These are phyloP conservation scores for Thinocorus orbignyianus DNA, from an alignment of 2,113 vertebrate genomes.

Conservation along the genomic window DNA sequence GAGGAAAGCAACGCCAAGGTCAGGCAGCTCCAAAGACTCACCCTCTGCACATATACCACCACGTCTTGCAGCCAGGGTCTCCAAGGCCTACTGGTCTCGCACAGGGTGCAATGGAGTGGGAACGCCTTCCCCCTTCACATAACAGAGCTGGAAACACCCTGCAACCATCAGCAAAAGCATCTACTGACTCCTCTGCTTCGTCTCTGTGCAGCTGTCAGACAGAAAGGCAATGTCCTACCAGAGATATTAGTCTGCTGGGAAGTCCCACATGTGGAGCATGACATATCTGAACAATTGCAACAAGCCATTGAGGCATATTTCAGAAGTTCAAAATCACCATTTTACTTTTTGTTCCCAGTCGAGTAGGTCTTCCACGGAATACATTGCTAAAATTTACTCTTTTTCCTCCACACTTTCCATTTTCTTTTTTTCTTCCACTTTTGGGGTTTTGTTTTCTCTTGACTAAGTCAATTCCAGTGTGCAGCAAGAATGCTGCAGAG, in stretches of 20 bases:
- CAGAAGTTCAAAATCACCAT: not conserved
- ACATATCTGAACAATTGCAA: not conserved
- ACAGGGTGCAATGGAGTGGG: not conserved
- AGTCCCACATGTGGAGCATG: not conserved
- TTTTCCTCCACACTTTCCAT: not conserved
- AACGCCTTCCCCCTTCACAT: not conserved
- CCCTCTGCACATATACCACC: accelerated
- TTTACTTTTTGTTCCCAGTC: not conserved
- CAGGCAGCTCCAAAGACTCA: not conserved
- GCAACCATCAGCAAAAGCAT: not conserved
- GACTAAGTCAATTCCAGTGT: not conserved
- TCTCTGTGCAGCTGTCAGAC: not conserved
- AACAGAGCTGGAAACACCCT: not conserved
- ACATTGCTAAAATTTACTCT: not conserved
- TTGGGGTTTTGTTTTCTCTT: not conserved
- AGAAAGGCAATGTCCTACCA: not conserved
- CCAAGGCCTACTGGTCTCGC: not conserved
- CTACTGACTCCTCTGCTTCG: not conserved
- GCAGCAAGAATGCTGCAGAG: not conserved
- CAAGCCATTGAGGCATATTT: accelerated
- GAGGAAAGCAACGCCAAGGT: not conserved
- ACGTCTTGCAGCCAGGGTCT: not conserved
- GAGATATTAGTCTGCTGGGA: not conserved
- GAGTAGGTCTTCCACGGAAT: not conserved
- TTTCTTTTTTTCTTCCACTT: not conserved